Base-by-base conservation (phyloP, 2,113 vertebrate species). In the Tenebrosternarchus preto region DNA sequence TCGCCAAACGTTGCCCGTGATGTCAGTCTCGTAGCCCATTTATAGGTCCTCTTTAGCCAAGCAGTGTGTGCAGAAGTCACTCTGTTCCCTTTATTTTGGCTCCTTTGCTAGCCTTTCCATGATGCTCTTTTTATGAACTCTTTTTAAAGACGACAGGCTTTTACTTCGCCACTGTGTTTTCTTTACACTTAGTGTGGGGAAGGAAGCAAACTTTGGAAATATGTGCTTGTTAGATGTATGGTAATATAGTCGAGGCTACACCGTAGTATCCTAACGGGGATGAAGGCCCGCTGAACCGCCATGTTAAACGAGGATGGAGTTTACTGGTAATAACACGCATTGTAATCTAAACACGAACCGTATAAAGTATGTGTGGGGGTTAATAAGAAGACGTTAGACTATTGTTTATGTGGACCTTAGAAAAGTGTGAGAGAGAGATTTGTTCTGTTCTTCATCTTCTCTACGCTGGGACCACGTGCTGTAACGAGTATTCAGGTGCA, bases 391-490 rank as follows among this genome's bases (percentile, higher is more conserved):
- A 11, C 4, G 27, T n/a, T n/a, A n/a, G 20, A 1, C 2, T 16
- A 24, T 39, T 25, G 24, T 36, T 25, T 19, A 46, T 68, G 22
- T 24, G 29, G 50, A 24, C 19, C 11, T 77, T 69, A 25, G 6
- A 25, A 59, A 57, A 5, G 3, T 17, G 4, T 17, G 7, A 33
- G 43, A 50, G 43, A 50, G 9, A 50, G 17, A 17, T 70, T 69
- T 63, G 22, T 56, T 39, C 46, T 29, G n/a, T 39, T 39, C 0
- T 6, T 0, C 59, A 70, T 24, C 25, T n/a, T 50, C 17, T 33
- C 43, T 78, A 20, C 57, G 17, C 57, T 72, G 29, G 5, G 24
- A 67, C n/a, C 76, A 78, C 57, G 29, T 79, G 71, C 27, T 79
- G 27, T 16, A 17, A 12, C 53, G 33, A 29, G 60, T 29, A 70